These are phyloP conservation scores for Sylvilagus bachmani DNA, from an alignment of 2,113 vertebrate genomes.

Conservation along the genomic window DNA sequence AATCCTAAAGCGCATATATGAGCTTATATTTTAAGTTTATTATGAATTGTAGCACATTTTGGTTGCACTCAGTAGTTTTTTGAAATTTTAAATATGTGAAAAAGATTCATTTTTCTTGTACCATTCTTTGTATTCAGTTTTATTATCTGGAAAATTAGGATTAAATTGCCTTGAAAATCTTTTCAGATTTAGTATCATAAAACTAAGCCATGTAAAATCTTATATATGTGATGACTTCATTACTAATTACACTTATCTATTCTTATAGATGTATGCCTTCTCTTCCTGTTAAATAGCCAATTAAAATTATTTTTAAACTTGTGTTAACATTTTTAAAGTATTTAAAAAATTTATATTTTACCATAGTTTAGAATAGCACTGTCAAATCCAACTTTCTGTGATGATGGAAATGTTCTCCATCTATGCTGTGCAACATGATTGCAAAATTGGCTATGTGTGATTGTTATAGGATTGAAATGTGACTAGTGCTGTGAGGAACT, in stretches of 20 bases:
- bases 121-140: constrained; percentile 35
- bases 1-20: constrained; percentile 5
- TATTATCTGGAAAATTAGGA: constrained; percentile 1
- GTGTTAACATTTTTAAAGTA: constrained; percentile 22
- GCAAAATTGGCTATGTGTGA: neutral
- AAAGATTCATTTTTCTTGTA: neutral
- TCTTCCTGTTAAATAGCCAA: neutral
- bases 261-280: neutral
- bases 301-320: constrained; percentile 12
- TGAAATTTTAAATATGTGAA: constrained; percentile 22
- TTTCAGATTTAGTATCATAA: constrained; percentile 42
- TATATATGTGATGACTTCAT: constrained; percentile 4
- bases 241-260: constrained; percentile 55
- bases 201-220: constrained; percentile 49
- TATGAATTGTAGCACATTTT: neutral
- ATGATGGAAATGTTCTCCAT: neutral
- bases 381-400: neutral
- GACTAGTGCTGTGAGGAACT: neutral
- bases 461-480: neutral
- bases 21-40: constrained; percentile 28
- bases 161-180: constrained; percentile 50
- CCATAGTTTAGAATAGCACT: neutral
- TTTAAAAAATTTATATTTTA: constrained; percentile 7
- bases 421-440: neutral
- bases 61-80: constrained; percentile 35